Base-by-base conservation (phyloP, 2,113 vertebrate species). In the Ictalurus punctatus region DNA sequence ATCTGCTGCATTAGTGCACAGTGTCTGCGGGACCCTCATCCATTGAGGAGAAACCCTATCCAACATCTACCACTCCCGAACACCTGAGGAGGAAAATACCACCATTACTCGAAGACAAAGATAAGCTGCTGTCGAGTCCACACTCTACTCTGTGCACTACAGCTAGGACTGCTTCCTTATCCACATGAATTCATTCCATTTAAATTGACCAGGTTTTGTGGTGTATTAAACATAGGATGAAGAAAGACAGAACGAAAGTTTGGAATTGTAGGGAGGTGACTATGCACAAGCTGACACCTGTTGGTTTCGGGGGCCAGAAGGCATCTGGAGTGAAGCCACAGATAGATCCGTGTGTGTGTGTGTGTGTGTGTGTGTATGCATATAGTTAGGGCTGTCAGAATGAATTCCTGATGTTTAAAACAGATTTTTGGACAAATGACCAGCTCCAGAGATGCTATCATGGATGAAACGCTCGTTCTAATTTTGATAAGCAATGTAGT, bases 281-380 rank as follows among this genome's bases (percentile, higher is more conserved):
- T 10, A 27, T 48, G 81, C 74, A 84, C 90, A 91, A 87, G 91
- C 82, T 85, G 58, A n/a, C 90, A 89, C 92, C 92, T 91, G 90
- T 73, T 83, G 54, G 58, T 85, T 86, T 83, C 14, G 85, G 79
- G 59, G 85, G 52, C 73, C 19, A 74, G 63, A 83, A 79, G 88
- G 83, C 23, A 27, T 85, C 3, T 91, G 90, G 89, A 89, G 8
- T n/a, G 44, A 76, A 81, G 88, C 90, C 90, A 91, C 16, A 40
- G 63, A 85, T 19, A 78, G 78, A 83, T 90, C 44, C 6, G 44
- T 37, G 21, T 48, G 56, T 40, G 8, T 83, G 37, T 83, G 56
- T 52, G 86, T 84, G 56, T 40, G 8, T 83, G 40, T 83, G 56
- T 34, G 86, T 56, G 6, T 3, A 25, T 44, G 58, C 12, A 7